Evolutionary conservation across 2,888 invertebrate species (phyloP).

Genomic region (Plusia festucae): DNA sequence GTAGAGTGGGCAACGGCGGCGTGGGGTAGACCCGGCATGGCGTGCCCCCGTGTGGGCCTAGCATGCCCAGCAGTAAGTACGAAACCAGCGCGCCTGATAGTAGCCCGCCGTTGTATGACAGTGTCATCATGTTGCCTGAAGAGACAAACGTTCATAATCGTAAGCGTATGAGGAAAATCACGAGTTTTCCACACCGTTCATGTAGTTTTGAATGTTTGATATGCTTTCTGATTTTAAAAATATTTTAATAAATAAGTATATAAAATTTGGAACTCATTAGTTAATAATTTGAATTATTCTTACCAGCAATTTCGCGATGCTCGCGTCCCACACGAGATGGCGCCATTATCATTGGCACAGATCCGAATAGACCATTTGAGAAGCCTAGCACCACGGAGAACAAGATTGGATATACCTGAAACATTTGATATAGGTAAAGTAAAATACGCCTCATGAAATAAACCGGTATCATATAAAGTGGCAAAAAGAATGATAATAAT

Average conservation of each 20-base stretch:
- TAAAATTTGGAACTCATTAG: background rate
- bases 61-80: conserved; percentile 92
- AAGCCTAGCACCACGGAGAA: conserved; percentile 92
- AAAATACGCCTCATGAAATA: no score
- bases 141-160: no score
- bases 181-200: no score
- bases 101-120: conserved; percentile 96
- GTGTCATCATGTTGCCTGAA: conserved; percentile 97
- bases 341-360: conserved; percentile 97
- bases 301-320: conserved; percentile 96
- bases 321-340: conserved; percentile 96
- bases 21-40: conserved; percentile 87
- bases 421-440: conserved; percentile 30
- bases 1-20: conserved; percentile 75
- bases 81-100: conserved; percentile 95
- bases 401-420: conserved; percentile 85
- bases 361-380: conserved; percentile 96
- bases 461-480: no score
- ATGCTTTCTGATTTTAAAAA: no score
- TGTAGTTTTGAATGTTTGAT: no score
- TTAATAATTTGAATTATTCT: background rate
- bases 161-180: no score
- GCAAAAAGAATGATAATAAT: no score
- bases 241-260: no score
- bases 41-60: conserved; percentile 86